Conservation (phyloP, 1,140 invertebrate species). For the Diorhabda carinulata region DNA sequence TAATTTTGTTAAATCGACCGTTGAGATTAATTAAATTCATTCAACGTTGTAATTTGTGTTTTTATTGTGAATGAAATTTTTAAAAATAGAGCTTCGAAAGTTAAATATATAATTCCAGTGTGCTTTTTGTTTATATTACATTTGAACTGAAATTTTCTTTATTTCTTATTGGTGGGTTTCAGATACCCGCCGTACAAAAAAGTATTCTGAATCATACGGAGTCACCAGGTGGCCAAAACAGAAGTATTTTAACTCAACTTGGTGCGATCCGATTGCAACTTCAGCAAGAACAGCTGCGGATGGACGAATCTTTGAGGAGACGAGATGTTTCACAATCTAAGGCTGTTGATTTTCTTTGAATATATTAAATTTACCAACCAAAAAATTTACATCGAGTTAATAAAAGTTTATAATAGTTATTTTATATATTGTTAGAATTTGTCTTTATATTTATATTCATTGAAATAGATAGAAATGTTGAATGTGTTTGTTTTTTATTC, state of each 20-base stretch:
- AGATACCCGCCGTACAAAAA: slow-evolving; percentile 53
- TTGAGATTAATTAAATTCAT: too few species aligned
- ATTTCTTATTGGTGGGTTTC: slow-evolving; percentile 17
- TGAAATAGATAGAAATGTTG: slow-evolving; percentile 20
- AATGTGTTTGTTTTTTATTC: slow-evolving; percentile 2
- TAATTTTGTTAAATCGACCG: too few species aligned
- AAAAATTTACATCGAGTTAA: slow-evolving; percentile 35
- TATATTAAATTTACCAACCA: slow-evolving; percentile 14
- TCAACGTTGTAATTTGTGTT: too few species aligned
- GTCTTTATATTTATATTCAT: slow-evolving; percentile 43
- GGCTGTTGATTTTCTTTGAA: slow-evolving; percentile 40
- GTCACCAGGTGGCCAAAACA: slow-evolving; percentile 49
- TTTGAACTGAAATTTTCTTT: background rate
- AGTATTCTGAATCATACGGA: slow-evolving; percentile 51
- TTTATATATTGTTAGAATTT: slow-evolving; percentile 44
- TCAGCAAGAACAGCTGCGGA: slow-evolving; percentile 55
- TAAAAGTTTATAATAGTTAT: slow-evolving; percentile 38
- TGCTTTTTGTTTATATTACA: slow-evolving; percentile 16
- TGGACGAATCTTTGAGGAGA: slow-evolving; percentile 48
- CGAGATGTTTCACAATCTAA: slow-evolving; percentile 41
- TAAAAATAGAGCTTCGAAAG: too few species aligned
- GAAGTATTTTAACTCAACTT: slow-evolving; percentile 55
- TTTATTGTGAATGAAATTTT: too few species aligned
- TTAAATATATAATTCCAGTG: background rate
- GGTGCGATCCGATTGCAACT: slow-evolving; percentile 56